Conservation (phyloP, 1,140 invertebrate genomes). For the Aporrectodea caliginosa region DNA sequence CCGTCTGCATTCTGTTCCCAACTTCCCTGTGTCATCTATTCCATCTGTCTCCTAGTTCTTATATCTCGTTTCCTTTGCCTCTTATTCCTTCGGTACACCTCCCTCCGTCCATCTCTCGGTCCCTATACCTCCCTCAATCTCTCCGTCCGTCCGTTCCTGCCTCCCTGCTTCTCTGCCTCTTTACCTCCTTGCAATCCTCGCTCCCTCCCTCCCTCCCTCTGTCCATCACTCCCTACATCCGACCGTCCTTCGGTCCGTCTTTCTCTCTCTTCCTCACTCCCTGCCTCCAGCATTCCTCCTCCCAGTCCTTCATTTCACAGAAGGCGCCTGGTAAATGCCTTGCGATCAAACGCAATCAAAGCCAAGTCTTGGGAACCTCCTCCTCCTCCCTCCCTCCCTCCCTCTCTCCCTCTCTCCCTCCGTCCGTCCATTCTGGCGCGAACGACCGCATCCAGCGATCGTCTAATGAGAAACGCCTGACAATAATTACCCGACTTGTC, state of each 20-base stretch:
- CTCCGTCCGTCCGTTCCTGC: not conserved
- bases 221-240: not conserved
- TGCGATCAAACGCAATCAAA: too few species aligned
- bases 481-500: too few species aligned
- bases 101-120: not conserved
- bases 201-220: not conserved
- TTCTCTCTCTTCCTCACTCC: not conserved
- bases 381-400: too few species aligned
- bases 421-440: too few species aligned
- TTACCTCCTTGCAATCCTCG: not conserved
- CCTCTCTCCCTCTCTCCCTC: too few species aligned
- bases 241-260: not conserved
- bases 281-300: not conserved
- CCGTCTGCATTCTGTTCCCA: not conserved
- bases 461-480: too few species aligned
- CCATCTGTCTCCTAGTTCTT: not conserved
- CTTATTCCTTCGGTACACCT: not conserved
- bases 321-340: too few species aligned
- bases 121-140: not conserved
- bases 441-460: too few species aligned
- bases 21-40: not conserved
- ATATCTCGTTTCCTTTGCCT: not conserved
- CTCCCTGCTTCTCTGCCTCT: not conserved
- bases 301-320: not conserved
- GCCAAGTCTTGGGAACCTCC: too few species aligned